These are phyloP conservation scores for Lasiurus borealis DNA, from an alignment of 2,113 vertebrate genomes.

Conservation along the genomic window DNA sequence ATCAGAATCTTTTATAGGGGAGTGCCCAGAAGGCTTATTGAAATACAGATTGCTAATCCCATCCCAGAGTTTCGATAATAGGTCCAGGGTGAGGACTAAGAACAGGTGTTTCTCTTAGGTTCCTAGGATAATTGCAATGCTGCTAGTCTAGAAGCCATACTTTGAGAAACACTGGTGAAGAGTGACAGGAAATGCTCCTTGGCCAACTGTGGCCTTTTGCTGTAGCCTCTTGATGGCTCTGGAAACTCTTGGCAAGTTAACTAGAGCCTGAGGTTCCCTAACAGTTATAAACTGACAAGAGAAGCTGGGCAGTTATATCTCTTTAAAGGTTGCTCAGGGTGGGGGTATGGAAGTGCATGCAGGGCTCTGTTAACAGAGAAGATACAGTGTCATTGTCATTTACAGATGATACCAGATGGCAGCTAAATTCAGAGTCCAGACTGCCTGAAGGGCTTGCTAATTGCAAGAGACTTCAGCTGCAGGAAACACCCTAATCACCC, in stretches of 20 bases:
- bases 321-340: background rate
- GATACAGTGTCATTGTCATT: conserved; percentile 73
- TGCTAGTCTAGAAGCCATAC: background rate
- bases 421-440: conserved; percentile 81
- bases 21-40: background rate
- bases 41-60: background rate
- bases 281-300: background rate
- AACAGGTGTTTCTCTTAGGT: background rate
- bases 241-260: conserved; percentile 18
- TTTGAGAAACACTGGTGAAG: background rate
- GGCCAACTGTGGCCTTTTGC: background rate
- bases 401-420: conserved; percentile 84
- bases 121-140: background rate
- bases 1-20: too few species aligned
- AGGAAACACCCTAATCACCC: conserved; percentile 81
- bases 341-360: background rate
- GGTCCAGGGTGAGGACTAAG: background rate
- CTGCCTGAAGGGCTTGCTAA: conserved; percentile 82
- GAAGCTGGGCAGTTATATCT: background rate
- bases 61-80: background rate
- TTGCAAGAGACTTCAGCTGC: conserved; percentile 83
- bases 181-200: background rate
- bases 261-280: background rate
- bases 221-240: background rate
- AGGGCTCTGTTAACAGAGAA: conserved; percentile 56